phyloP scores from a whole-genome alignment of 2,797 vertebrate genomes.

The Kryptolebias ocellatus region DNA sequence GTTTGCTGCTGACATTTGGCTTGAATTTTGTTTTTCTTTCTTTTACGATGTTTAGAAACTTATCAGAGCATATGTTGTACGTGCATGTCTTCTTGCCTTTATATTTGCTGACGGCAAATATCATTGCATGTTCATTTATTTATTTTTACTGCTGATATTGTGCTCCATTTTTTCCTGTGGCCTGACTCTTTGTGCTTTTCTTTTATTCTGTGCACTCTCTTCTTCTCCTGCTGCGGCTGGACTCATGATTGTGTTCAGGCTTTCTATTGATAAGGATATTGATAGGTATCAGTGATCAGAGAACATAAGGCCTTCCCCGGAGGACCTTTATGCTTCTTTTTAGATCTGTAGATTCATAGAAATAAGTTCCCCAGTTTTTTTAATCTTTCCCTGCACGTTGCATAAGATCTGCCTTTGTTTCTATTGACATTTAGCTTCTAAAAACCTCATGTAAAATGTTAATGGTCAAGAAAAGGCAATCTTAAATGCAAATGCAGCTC shows the following conservation, averaged over 20 bases:
- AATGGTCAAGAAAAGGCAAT: conserved; percentile 29
- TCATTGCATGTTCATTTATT: conserved; percentile 59
- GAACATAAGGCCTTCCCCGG: conserved; percentile 82
- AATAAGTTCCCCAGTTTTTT: conserved; percentile 41
- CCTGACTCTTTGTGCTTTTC: conserved; percentile 77
- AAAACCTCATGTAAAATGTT: conserved; percentile 5
- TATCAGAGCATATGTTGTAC: conserved; percentile 1
- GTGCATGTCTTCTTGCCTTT: conserved; percentile 9
- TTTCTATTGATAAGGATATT: conserved; percentile 99
- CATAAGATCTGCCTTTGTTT: conserved; percentile 50
- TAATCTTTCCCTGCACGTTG: conserved; percentile 35
- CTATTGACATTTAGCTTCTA: background rate
- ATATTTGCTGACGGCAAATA: conserved; percentile 28
- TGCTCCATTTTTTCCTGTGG: conserved; percentile 67
- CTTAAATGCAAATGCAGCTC: conserved; percentile 41
- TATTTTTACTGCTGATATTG: conserved; percentile 56
- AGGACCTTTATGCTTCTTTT: conserved; percentile 77
- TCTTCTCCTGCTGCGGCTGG: conserved; percentile 83
- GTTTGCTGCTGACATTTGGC: background rate
- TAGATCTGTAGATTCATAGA: conserved; percentile 56
- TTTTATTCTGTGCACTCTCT: conserved; percentile 58
- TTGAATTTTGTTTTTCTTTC: background rate
- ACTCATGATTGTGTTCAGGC: conserved; percentile 89
- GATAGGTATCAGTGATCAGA: conserved; percentile 91
- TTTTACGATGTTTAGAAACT: background rate